These are phyloP conservation scores for Laticauda laticaudata DNA, from an alignment of 2,113 vertebrate genomes.

Conservation along the genomic window DNA sequence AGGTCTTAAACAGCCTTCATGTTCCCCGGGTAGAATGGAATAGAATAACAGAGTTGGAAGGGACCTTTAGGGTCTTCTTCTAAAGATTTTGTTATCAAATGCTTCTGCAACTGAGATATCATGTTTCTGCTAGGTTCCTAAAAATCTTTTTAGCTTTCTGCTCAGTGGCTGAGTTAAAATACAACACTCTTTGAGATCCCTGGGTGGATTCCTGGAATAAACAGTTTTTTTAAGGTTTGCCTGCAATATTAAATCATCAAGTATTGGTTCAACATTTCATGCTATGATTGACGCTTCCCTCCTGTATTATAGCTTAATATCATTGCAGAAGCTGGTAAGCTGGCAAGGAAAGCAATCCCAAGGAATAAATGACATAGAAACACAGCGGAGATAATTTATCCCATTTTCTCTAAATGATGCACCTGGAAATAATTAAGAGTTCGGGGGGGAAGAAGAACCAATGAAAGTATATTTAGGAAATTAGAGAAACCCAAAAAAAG, in stretches of 20 bases:
- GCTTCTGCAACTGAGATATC: not conserved
- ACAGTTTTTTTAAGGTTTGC: not conserved
- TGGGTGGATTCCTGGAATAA: not conserved
- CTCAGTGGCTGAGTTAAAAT: not conserved
- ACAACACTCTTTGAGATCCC: not conserved
- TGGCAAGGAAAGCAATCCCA: not conserved
- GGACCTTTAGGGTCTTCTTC: too few species aligned
- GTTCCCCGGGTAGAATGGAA: not conserved
- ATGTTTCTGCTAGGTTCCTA: not conserved
- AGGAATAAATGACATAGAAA: not conserved
- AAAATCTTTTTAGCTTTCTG: not conserved
- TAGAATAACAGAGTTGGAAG: too few species aligned
- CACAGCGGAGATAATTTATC: not conserved
- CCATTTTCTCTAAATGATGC: fast-evolving
- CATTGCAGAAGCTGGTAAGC: not conserved
- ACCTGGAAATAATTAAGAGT: not conserved
- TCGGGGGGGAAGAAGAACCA: not conserved
- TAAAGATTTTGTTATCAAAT: not conserved
- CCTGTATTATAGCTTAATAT: not conserved
- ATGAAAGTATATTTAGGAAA: not conserved
- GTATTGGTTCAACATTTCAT: not conserved
- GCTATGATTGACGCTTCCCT: not conserved
- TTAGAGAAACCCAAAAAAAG: not conserved
- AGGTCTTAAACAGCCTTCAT: not conserved
- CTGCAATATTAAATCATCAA: not conserved